Evolutionary conservation across 1,140 invertebrate species (phyloP).

Genomic region (Temnothorax nylanderi): DNA sequence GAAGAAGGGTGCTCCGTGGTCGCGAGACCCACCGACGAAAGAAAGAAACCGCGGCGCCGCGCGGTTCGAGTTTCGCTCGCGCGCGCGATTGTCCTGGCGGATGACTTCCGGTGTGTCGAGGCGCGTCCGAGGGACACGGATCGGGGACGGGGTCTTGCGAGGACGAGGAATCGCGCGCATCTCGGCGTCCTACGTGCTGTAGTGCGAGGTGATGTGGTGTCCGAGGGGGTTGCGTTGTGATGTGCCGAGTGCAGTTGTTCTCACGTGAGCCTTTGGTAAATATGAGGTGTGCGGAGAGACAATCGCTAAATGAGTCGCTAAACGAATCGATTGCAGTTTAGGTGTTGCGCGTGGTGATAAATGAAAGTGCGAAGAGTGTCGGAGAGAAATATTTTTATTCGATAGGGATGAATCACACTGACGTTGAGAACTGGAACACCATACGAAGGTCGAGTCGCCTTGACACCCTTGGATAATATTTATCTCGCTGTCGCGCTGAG

Average conservation of each 20-base stretch:
- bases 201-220: background rate
- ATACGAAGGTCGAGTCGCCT: background rate
- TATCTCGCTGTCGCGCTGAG: background rate
- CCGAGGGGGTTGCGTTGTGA: background rate
- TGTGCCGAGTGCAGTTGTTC: slow-evolving; percentile 1
- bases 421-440: background rate
- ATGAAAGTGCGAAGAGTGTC: slow-evolving; percentile 12
- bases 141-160: background rate
- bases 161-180: background rate
- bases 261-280: background rate
- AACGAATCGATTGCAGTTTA: background rate
- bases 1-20: slow-evolving; percentile 38
- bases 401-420: background rate
- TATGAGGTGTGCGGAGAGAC: background rate
- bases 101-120: background rate
- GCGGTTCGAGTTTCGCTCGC: background rate
- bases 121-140: background rate
- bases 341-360: background rate
- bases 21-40: background rate
- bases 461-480: background rate
- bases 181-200: background rate
- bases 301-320: background rate
- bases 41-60: slow-evolving; percentile 14
- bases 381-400: background rate
- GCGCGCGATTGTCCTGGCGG: background rate